These are phyloP conservation scores for Diogma glabrata DNA, from an alignment of 2,888 invertebrate genomes.

Conservation along the genomic window DNA sequence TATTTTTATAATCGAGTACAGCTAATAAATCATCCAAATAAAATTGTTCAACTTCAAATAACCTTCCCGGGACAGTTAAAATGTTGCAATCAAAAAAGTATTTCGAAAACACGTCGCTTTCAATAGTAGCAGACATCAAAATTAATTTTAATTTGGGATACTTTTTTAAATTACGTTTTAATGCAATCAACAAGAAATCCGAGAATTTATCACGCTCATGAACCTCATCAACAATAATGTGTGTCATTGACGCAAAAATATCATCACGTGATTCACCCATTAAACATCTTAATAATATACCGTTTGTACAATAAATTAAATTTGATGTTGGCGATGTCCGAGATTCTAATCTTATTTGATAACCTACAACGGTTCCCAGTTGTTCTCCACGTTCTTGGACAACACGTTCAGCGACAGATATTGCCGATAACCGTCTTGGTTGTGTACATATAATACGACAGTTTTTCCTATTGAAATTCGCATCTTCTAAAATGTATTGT, in stretches of 20 bases:
- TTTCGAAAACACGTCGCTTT: slow-evolving; percentile 62
- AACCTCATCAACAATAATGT: slow-evolving; percentile 86
- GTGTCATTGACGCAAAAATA: slow-evolving; percentile 43
- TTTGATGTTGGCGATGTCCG: slow-evolving; percentile 24
- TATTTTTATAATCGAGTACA: slow-evolving; percentile 40
- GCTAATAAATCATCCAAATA: slow-evolving; percentile 72
- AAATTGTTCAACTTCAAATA: slow-evolving; percentile 60
- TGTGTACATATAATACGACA: slow-evolving; percentile 88
- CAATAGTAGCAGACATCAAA: slow-evolving; percentile 92
- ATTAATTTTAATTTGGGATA: slow-evolving; percentile 66
- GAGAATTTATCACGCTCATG: slow-evolving; percentile 90
- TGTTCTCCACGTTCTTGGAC: slow-evolving; percentile 58
- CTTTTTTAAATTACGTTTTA: slow-evolving; percentile 60
- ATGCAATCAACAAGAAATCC: slow-evolving; percentile 80
- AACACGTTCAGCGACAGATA: slow-evolving; percentile 78
- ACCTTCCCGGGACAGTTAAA: slow-evolving; percentile 62
- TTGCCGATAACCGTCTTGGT: slow-evolving; percentile 82
- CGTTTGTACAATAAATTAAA: slow-evolving; percentile 32
- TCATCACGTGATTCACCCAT: slow-evolving; percentile 56
- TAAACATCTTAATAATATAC: slow-evolving; percentile 57
- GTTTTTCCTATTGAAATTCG: slow-evolving; percentile 43
- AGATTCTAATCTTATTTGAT: slow-evolving; percentile 82
- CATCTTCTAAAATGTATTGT: slow-evolving; percentile 79
- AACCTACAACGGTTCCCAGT: slow-evolving; percentile 64
- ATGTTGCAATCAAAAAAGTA: slow-evolving; percentile 77